These are phyloP conservation scores for Mycteria americana DNA, from an alignment of 2,797 vertebrate genomes.

Conservation along the genomic window DNA sequence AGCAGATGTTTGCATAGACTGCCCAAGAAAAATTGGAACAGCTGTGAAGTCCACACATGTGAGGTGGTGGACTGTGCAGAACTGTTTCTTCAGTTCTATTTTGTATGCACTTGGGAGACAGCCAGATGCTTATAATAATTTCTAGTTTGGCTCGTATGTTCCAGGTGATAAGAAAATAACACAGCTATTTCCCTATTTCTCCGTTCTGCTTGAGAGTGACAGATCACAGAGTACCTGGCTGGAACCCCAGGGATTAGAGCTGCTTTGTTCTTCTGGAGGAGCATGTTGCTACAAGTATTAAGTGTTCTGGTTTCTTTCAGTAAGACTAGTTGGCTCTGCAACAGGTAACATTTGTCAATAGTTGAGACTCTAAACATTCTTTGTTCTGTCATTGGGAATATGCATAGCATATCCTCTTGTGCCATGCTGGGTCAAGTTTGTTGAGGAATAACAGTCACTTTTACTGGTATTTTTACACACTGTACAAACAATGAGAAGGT, in stretches of 20 bases:
- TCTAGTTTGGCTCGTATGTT: neutral
- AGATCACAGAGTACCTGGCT: neutral
- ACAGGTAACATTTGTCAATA: neutral
- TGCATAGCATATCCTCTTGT: neutral
- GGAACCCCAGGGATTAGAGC: neutral
- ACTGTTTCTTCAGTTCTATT: neutral
- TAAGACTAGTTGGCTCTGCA: neutral
- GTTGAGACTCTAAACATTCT: neutral
- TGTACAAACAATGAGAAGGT: neutral
- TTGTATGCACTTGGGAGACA: neutral
- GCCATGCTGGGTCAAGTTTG: neutral
- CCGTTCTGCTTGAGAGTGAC: neutral
- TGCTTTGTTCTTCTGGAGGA: neutral
- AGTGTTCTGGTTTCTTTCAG: neutral
- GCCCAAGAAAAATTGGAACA: neutral
- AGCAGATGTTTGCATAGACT: neutral
- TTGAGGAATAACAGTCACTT: neutral
- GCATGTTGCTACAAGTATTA: neutral
- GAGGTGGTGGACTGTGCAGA: neutral
- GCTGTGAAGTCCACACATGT: neutral
- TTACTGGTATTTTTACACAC: neutral
- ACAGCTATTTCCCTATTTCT: neutral
- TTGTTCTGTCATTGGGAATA: neutral
- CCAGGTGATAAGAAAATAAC: neutral
- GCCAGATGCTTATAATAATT: neutral